Evolutionary conservation across 1,140 invertebrate species (phyloP).

Genomic region (Coptotermes formosanus): DNA sequence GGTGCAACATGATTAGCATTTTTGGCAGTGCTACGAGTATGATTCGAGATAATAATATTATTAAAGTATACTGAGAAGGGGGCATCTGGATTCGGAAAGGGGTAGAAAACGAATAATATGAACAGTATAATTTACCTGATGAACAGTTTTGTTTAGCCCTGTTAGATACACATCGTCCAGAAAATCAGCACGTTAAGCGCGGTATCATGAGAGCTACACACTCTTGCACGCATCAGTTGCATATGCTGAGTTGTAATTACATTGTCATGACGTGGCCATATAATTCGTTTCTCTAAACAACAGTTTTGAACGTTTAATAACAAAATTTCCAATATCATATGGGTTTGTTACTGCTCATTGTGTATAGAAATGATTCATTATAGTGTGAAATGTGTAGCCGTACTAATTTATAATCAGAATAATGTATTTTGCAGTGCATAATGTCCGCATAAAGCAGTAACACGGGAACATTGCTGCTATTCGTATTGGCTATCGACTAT

Average conservation of each 20-base stretch:
- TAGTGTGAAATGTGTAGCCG: neutral
- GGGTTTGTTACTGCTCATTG: neutral
- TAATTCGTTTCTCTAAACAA: slow-evolving; percentile 7
- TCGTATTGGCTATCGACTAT: neutral
- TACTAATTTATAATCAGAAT: neutral
- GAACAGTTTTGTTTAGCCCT: too few species aligned
- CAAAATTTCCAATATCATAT: slow-evolving; percentile 4
- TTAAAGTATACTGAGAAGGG: too few species aligned
- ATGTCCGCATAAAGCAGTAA: neutral
- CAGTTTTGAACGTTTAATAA: slow-evolving; percentile 5
- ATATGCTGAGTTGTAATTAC: neutral
- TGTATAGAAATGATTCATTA: slow-evolving; percentile 13
- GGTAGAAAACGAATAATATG: too few species aligned
- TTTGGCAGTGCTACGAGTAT: too few species aligned
- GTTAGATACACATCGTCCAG: neutral
- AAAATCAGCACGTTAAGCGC: neutral
- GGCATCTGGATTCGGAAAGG: too few species aligned
- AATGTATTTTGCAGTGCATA: neutral
- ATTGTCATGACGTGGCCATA: neutral
- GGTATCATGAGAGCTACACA: neutral
- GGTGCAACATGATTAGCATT: too few species aligned
- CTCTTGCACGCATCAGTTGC: neutral
- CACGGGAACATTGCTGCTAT: neutral
- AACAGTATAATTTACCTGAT: too few species aligned
- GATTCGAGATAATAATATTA: too few species aligned